Evolutionary conservation across 2,888 invertebrate genomes (phyloP).

Genomic region (Bembecia ichneumoniformis): DNA sequence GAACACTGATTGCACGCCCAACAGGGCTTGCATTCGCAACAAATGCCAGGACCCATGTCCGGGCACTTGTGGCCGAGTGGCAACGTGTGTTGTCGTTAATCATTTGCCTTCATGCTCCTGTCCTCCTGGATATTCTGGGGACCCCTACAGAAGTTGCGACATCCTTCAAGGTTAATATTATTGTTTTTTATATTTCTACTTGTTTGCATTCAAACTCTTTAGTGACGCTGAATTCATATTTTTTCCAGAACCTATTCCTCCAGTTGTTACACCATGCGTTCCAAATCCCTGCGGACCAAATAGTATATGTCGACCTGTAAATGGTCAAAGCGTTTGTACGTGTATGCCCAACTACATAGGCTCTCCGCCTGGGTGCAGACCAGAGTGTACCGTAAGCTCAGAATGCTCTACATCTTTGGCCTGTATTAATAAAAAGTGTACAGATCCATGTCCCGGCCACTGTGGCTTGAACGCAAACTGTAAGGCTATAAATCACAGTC

Average conservation of each 20-base stretch:
- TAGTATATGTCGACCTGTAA: slow-evolving; percentile 79
- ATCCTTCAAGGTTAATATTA: slow-evolving; percentile 33
- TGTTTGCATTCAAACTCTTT: not conserved
- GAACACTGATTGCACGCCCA: slow-evolving; percentile 80
- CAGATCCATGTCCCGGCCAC: slow-evolving; percentile 81
- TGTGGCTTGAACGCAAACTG: slow-evolving; percentile 80
- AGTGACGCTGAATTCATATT: not conserved
- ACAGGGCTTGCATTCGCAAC: slow-evolving; percentile 79
- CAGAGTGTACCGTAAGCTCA: slow-evolving; percentile 83
- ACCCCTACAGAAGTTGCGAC: slow-evolving; percentile 78
- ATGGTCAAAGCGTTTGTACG: slow-evolving; percentile 81
- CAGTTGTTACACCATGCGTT: slow-evolving; percentile 72
- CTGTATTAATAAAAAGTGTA: slow-evolving; percentile 83
- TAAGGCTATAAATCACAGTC: slow-evolving; percentile 83
- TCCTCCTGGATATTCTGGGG: slow-evolving; percentile 77
- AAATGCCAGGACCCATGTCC: slow-evolving; percentile 86
- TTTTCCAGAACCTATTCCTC: slow-evolving; percentile 42
- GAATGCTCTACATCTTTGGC: slow-evolving; percentile 82
- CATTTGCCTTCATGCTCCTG: slow-evolving; percentile 81
- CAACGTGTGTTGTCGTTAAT: slow-evolving; percentile 79
- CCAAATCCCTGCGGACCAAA: slow-evolving; percentile 84
- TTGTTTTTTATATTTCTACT: not conserved
- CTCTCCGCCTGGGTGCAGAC: slow-evolving; percentile 82
- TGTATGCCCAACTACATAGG: slow-evolving; percentile 81
- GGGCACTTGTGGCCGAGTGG: slow-evolving; percentile 81